phyloP scores from a whole-genome alignment of 23 tunicate genomes.

The Ascidia mentula region DNA sequence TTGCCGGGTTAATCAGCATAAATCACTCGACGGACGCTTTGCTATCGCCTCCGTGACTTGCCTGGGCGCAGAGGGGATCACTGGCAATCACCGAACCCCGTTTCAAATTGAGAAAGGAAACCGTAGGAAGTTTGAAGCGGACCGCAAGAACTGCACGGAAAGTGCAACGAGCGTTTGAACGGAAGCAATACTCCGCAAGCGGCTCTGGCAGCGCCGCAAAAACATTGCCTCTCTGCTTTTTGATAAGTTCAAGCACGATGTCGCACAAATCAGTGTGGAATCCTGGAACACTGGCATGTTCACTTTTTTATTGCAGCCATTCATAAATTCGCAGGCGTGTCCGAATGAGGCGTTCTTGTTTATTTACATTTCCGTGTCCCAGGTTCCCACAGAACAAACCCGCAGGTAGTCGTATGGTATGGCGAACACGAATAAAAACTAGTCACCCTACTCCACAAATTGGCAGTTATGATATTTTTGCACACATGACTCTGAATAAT shows the following conservation, averaged over 20 bases:
- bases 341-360: no score
- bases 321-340: conserved; percentile 7
- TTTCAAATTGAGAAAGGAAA: background rate
- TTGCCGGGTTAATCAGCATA: background rate
- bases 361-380: no score
- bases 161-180: background rate
- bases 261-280: background rate
- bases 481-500: no score
- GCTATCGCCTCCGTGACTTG: background rate
- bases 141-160: conserved; percentile 1
- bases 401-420: no score
- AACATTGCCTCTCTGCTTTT: background rate
- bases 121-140: conserved; percentile 8
- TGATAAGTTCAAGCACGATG: background rate
- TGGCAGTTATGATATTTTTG: no score
- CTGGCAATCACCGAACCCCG: background rate
- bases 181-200: background rate
- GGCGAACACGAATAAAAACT: no score
- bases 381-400: no score
- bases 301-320: background rate
- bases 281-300: background rate
- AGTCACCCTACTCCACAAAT: no score
- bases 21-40: background rate
- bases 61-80: background rate
- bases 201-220: background rate